phyloP scores from a whole-genome alignment of 2,888 invertebrate genomes.

The Ophion ventricosus region DNA sequence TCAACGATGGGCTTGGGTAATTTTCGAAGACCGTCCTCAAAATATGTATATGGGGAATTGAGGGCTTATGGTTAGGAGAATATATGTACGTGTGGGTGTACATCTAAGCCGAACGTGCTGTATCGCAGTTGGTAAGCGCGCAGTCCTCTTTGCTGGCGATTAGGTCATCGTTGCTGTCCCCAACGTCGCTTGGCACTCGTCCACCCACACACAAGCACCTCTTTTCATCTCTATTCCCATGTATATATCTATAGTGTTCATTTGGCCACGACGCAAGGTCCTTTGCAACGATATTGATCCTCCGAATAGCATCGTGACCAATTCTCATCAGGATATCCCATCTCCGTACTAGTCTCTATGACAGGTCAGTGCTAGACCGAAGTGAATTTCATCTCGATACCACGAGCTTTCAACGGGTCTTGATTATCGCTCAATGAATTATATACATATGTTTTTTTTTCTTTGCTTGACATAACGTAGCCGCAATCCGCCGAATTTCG shows the following conservation, averaged over 20 bases:
- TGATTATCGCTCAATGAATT: background rate
- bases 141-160: constrained; percentile 48
- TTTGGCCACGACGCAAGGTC: constrained; percentile 55
- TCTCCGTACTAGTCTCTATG: background rate
- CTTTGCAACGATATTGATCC: constrained; percentile 76
- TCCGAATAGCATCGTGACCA: constrained; percentile 70
- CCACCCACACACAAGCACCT: background rate
- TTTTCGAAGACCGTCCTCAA: too few species aligned
- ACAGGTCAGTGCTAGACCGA: background rate
- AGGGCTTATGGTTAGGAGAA: background rate
- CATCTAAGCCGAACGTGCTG: constrained; percentile 49
- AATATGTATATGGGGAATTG: too few species aligned
- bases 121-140: constrained; percentile 44
- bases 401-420: background rate
- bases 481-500: background rate
- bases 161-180: constrained; percentile 50
- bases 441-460: too few species aligned
- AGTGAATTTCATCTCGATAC: background rate
- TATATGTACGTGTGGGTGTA: constrained; percentile 16
- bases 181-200: constrained; percentile 29
- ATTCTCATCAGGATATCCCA: constrained; percentile 68
- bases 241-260: background rate
- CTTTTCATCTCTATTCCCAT: constrained; percentile 36
- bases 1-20: too few species aligned
- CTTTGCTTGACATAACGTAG: too few species aligned